A percentile compares a stretch with the other conserved stretches of the same genome.
Evolutionary conservation across 2,113 vertebrate species (phyloP).

Genomic region (Gopherus evgoodei): DNA sequence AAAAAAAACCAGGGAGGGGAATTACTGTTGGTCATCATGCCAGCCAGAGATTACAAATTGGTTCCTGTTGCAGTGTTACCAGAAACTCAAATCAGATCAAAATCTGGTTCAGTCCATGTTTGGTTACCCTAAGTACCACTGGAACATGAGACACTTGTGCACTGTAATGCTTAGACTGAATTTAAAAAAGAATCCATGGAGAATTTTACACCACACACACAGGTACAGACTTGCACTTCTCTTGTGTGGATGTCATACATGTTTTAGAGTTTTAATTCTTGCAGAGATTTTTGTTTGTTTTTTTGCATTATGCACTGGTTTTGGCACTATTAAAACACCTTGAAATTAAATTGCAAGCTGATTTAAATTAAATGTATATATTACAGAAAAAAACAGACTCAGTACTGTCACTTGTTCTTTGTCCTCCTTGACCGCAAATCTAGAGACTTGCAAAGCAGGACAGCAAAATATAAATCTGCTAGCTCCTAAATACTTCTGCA

Average conservation of each 20-base stretch:
- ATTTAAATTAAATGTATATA: neutral
- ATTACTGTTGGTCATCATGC: fast-evolving
- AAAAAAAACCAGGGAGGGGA: neutral
- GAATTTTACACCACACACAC: neutral
- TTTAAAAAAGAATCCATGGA: neutral
- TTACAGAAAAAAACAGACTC: neutral
- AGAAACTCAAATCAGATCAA: neutral
- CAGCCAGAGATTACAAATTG: neutral
- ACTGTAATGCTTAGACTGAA: neutral
- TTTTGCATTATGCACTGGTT: neutral
- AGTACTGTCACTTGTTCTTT: neutral
- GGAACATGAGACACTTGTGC: neutral
- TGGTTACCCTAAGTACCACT: neutral
- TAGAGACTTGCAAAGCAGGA: neutral
- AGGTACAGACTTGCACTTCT: neutral
- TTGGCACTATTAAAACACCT: too few relatives aligned
- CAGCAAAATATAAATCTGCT: neutral
- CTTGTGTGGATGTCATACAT: neutral
- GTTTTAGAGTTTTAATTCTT: neutral
- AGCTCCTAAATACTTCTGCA: neutral
- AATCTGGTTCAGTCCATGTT: constrained; percentile 22
- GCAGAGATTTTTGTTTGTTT: neutral
- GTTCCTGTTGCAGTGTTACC: neutral
- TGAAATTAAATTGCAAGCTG: neutral
- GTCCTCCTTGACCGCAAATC: neutral